Base-by-base conservation (phyloP, 2,888 invertebrate species). In the Phyllotreta striolata region DNA sequence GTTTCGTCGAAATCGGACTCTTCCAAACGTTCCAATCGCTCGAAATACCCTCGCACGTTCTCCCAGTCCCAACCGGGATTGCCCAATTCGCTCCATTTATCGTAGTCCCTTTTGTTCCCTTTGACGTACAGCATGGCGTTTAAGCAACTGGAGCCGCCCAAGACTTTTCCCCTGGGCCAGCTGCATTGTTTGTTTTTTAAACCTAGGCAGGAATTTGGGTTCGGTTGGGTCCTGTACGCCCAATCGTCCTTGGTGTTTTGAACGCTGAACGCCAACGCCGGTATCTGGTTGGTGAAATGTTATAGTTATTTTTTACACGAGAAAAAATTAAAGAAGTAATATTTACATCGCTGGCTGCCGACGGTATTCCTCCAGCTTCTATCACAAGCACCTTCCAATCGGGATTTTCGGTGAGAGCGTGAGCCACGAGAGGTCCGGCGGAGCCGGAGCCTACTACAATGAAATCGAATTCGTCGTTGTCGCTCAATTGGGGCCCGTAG, bases 51-150 rank as follows among this genome's bases (percentile, higher is more conserved):
- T 1, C 84, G 71, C 0, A 86, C 80, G 5, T 80, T 77, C 1
- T 83, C 77, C 73, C 82, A 85, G 46, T 81, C 82, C 91, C 91
- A 91, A 0, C 86, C 87, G 0, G 76, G 64, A 71, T 88, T 89
- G 0, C 90, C 90, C 40, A 66, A 47, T 0, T 74, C 72, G 7
- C 83, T 83, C 91, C 91, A 91, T 0, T 80, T 74, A 72, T 91
- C 86, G 72, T 85, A 91, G 74, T 91, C 90, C 3, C 74, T 73
- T 4, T 85, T 83, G 77, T 88, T 87, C 0, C 91, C 91, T 3
- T 87, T 81, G 0, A 88, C 76, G 74, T 90, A 88, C 0, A 89
- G 62, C 88, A 90, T 88, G 9, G 83, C 87, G 77, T 91, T 91
- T 1, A 89, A 82, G 0, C 83, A 81, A n/a, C 88, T 87, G 1